phyloP scores from a whole-genome alignment of 2,113 vertebrate species.

The Melanocharis versteri region DNA sequence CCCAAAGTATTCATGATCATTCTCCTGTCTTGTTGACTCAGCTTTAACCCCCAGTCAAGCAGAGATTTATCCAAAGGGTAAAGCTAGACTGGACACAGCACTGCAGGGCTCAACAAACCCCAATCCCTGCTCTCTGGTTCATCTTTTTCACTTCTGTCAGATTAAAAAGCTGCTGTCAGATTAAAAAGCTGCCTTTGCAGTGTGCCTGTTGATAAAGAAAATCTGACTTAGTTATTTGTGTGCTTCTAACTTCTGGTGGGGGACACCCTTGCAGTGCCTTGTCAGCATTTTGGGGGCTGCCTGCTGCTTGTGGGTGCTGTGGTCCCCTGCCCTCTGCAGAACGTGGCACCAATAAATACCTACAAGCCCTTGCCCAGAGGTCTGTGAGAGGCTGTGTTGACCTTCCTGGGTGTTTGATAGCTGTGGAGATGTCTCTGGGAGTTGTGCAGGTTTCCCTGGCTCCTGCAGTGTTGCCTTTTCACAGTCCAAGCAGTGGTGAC shows the following conservation, averaged over 20 bases:
- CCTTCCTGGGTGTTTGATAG: not conserved
- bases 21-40: not conserved
- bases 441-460: not conserved
- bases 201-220: not conserved
- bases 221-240: not conserved
- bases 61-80: not conserved
- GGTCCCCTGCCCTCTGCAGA: not conserved
- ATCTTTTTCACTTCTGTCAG: not conserved
- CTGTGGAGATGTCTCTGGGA: not conserved
- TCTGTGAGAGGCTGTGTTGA: not conserved
- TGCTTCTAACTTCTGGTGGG: not conserved
- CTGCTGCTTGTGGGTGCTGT: not conserved
- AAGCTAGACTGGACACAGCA: not conserved
- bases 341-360: accelerated
- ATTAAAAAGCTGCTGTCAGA: not conserved
- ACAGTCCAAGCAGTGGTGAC: not conserved
- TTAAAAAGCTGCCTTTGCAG: not conserved
- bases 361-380: not conserved
- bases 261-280: not conserved
- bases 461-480: not conserved
- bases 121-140: not conserved
- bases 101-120: not conserved
- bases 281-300: not conserved
- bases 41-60: not conserved
- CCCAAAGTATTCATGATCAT: not conserved